These are phyloP conservation scores for Plemyria rubiginata DNA, from an alignment of 2,888 invertebrate species.

Conservation along the genomic window DNA sequence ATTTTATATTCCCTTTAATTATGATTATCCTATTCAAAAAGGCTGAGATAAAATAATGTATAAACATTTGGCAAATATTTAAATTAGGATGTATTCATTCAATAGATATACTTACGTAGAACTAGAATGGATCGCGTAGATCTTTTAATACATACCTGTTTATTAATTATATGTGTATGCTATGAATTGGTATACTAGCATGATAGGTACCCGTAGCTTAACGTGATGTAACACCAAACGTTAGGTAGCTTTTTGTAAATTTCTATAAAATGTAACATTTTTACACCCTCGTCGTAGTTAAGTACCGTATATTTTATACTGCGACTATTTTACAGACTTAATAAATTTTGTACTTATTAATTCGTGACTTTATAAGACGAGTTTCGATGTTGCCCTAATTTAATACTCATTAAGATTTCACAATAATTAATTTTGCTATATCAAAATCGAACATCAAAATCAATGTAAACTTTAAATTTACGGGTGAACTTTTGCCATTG, in stretches of 20 bases:
- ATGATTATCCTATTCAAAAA: constrained; percentile 83
- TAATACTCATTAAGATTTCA: constrained; percentile 23
- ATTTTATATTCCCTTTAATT: constrained; percentile 79
- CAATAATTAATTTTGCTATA: background rate
- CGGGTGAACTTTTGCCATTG: constrained; percentile 5
- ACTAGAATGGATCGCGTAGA: constrained; percentile 21
- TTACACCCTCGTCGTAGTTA: constrained; percentile 73
- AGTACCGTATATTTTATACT: constrained; percentile 76
- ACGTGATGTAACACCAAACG: constrained; percentile 71
- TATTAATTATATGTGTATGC: constrained; percentile 38
- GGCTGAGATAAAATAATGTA: constrained; percentile 77
- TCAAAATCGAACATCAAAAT: background rate
- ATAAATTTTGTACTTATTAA: constrained; percentile 40
- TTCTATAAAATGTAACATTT: constrained; percentile 77
- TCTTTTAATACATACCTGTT: constrained; percentile 22
- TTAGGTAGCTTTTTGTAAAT: constrained; percentile 78
- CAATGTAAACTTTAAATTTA: background rate
- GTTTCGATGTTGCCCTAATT: constrained; percentile 22
- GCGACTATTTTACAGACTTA: constrained; percentile 44
- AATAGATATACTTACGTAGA: constrained; percentile 50
- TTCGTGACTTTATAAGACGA: constrained; percentile 16
- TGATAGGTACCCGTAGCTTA: constrained; percentile 50
- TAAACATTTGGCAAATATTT: constrained; percentile 76
- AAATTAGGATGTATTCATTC: constrained; percentile 63
- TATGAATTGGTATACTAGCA: constrained; percentile 38